Base-by-base conservation (phyloP, 92 coral and sea anemone genomes). In the Palythoa heliodiscus region DNA sequence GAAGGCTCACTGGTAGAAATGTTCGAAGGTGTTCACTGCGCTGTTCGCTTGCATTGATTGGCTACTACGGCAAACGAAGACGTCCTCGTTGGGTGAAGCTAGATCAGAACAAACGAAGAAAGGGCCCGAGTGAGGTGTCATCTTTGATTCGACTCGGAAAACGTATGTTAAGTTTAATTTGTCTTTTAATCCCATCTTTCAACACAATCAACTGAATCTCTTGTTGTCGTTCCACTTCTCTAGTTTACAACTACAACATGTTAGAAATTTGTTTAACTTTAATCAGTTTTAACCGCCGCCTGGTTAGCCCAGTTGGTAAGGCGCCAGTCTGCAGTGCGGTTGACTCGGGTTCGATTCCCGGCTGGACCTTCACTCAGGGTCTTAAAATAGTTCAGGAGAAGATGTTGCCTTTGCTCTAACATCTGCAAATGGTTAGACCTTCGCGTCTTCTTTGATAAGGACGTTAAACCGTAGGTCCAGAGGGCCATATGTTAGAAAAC, bases 1-100 rank as follows among this genome's bases (percentile, higher is more conserved):
- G 43, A 29, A 76, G 82, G 20, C 19, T 86, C 52, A 71, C 52
- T 7, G 84, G 75, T 7, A 37, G 82, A 52, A 63, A 23, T 15
- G 58, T 75, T 58, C 74, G 38, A 15, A 72, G 29, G 5, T 60
- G 89, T n/a, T 9, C 10, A 58, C 63, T 53, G 52, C 77, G 89
- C 39, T 54, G 89, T 24, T 86, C 89, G 6, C 78, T 66, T 63
- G 89, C 89, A 25, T 20, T 86, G 38, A 50, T 86, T 57, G 89
- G 89, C 24, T 86, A 76, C 60, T 58, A 39, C 22, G 89, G 89
- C 11, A 73, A 50, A 52, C 52, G 73, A 25, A 67, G 75, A 19
- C 64, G 82, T 11, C 89, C 85, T 0, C 73, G 84, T 9, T 86
- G 85, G 85, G 83, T 86, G 63, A 73, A 35, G 40, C 73, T 50